Conservation (phyloP, 2,113 vertebrate species). For the Halcyon senegalensis region DNA sequence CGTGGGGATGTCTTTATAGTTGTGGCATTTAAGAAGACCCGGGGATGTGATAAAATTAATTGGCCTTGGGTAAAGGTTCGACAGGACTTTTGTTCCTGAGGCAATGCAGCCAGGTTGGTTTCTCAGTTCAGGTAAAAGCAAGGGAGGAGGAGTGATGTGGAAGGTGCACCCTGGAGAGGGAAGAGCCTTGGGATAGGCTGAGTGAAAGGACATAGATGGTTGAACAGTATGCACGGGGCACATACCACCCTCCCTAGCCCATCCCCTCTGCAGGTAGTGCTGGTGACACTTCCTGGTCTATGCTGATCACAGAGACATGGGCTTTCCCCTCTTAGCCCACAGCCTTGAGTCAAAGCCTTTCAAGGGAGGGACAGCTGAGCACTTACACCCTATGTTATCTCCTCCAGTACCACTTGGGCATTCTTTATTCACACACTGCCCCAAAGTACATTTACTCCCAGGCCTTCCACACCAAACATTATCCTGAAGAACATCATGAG, state of each 20-base stretch:
- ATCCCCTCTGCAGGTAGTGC: not conserved
- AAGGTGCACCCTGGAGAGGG: not conserved
- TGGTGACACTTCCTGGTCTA: not conserved
- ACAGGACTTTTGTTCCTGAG: not conserved
- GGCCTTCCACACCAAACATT: not conserved
- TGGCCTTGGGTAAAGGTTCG: not conserved
- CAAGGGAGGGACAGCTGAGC: not conserved
- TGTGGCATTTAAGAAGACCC: not conserved
- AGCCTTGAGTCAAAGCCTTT: not conserved
- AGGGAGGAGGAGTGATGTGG: not conserved
- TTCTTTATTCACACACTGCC: not conserved
- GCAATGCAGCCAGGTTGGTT: not conserved
- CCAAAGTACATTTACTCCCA: not conserved
- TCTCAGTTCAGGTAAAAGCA: not conserved
- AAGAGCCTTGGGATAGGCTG: not conserved
- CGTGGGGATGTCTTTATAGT: not conserved
- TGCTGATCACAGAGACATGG: not conserved
- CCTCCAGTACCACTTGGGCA: not conserved
- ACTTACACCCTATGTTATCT: not conserved
- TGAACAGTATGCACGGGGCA: not conserved
- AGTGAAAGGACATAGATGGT: not conserved
- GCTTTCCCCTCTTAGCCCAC: not conserved
- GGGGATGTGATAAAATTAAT: not conserved
- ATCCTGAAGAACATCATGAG: not conserved
- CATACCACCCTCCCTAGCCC: accelerated